Base-by-base conservation (phyloP, 2,888 invertebrate species). In the Cryptocephalus primarius region DNA sequence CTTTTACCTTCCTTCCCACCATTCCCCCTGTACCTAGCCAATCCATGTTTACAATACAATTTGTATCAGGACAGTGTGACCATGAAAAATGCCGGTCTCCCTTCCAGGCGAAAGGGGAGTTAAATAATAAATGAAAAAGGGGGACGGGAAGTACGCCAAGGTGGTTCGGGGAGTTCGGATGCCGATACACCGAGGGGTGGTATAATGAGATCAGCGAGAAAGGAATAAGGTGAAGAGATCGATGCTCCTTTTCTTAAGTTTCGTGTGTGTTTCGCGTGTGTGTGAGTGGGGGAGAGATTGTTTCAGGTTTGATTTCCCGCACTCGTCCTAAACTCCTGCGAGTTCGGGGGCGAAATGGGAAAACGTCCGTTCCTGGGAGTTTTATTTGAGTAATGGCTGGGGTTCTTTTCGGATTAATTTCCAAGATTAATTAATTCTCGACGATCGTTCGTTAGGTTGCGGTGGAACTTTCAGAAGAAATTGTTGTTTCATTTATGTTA, bases 81-180 rank as follows among this genome's bases (percentile, higher is more conserved):
- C 58, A 52, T 55, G 58, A 58, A 58, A 58, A 57, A 54, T 55
- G 56, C 46, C 52, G 51, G 50, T 53, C 48, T 50, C 53, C 42
- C 48, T 52, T 44, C 45, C 33, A 14, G 43, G 36, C 45, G 13
- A 48, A 50, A 56, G 55, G 58, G 59, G 58, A 54, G 57, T 52
- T 60, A 54, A 60, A 60, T 60, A 60, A 60, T 60, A 57, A 57
- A 60, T 60, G 58, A 55, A 51, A 54, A 55, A 56, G 57, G 54
- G 50, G 55, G 52, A 52, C 49, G 47, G 45, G 46, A 44, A 39
- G 36, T 36, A 36, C 36, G 12, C 22, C 52, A 47, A 50, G 49
- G 48, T 50, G 50, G 44, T 41, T 49, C 48, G 49, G 54, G 54
- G 52, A 51, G 46, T 46, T 49, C 41, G 52, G 52, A 54, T 54